Conservation (phyloP, 2,113 vertebrate species). For the Stigmatopora nigra region DNA sequence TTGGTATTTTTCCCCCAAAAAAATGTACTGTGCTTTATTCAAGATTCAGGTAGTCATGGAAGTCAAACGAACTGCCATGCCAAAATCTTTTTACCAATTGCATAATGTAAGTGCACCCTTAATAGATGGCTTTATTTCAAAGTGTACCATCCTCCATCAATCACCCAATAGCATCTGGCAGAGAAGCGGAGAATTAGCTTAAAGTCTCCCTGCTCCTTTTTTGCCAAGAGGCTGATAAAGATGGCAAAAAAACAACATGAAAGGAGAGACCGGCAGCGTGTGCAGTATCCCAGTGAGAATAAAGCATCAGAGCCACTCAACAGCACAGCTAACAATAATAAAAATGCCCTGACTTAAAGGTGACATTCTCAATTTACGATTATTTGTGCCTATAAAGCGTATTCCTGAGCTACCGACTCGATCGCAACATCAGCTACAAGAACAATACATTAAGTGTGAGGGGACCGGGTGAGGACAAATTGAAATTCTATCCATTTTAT, state of each 20-base stretch:
- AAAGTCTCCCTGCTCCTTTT: constrained; percentile 62
- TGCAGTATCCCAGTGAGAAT: constrained; percentile 75
- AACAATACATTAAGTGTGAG: constrained; percentile 87
- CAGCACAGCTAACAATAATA: constrained; percentile 98
- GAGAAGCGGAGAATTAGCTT: constrained; percentile 76
- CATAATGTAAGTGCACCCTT: constrained; percentile 62
- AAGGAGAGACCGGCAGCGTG: not conserved
- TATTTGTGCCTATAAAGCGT: constrained; percentile 99
- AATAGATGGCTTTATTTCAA: constrained; percentile 98
- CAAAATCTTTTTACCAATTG: not conserved
- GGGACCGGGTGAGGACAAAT: constrained; percentile 78
- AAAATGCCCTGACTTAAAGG: constrained; percentile 99
- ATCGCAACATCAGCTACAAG: constrained; percentile 82
- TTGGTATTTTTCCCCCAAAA: not conserved
- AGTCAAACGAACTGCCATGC: not conserved
- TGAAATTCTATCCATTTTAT: constrained; percentile 95
- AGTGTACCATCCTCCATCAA: constrained; percentile 92
- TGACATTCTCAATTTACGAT: constrained; percentile 99
- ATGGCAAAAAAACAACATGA: constrained; percentile 39
- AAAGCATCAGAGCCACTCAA: constrained; percentile 96
- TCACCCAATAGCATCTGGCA: constrained; percentile 77
- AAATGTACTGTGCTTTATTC: not conserved
- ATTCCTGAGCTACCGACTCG: constrained; percentile 93
- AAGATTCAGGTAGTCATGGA: not conserved
- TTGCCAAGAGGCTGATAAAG: constrained; percentile 78